Evolutionary conservation across 2,113 vertebrate genomes (phyloP).

Genomic region (Etheostoma cragini): DNA sequence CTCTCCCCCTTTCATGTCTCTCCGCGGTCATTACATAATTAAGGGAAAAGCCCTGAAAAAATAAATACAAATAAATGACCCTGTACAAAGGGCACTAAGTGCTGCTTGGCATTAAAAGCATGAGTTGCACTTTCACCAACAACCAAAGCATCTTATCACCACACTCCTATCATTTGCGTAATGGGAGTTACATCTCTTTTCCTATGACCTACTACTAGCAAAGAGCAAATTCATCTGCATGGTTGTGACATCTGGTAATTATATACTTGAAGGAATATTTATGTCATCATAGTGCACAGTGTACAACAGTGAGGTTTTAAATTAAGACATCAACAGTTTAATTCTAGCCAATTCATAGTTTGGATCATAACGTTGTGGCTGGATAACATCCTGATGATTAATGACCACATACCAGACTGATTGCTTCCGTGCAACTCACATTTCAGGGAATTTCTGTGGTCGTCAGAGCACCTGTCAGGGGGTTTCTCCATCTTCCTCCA

Average conservation of each 20-base stretch:
- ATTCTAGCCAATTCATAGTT: not conserved
- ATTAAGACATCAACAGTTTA: not conserved
- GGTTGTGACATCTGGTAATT: slow-evolving; percentile 18
- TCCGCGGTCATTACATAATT: too few relatives aligned
- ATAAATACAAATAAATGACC: slow-evolving; percentile 20
- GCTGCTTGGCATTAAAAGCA: slow-evolving; percentile 33
- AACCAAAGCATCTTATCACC: slow-evolving; percentile 26
- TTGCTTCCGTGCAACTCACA: slow-evolving; percentile 44
- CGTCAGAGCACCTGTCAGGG: slow-evolving; percentile 54
- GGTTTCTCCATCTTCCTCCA: slow-evolving; percentile 19
- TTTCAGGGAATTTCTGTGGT: slow-evolving; percentile 66
- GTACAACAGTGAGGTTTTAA: not conserved
- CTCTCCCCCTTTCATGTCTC: too few relatives aligned
- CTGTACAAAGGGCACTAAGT: slow-evolving; percentile 56
- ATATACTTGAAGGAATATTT: slow-evolving; percentile 20
- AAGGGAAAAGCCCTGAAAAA: not conserved
- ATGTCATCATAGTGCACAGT: slow-evolving; percentile 4
- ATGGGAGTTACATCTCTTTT: slow-evolving; percentile 26
- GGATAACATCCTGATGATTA: slow-evolving; percentile 26
- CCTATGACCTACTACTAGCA: slow-evolving; percentile 25
- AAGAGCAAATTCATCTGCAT: slow-evolving; percentile 17
- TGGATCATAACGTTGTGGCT: not conserved
- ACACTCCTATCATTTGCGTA: slow-evolving; percentile 35
- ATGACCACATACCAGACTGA: slow-evolving; percentile 12
- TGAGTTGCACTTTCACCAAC: slow-evolving; percentile 29